Evolutionary conservation across 2,797 vertebrate genomes (phyloP).

Genomic region (Diglossa cyanea): DNA sequence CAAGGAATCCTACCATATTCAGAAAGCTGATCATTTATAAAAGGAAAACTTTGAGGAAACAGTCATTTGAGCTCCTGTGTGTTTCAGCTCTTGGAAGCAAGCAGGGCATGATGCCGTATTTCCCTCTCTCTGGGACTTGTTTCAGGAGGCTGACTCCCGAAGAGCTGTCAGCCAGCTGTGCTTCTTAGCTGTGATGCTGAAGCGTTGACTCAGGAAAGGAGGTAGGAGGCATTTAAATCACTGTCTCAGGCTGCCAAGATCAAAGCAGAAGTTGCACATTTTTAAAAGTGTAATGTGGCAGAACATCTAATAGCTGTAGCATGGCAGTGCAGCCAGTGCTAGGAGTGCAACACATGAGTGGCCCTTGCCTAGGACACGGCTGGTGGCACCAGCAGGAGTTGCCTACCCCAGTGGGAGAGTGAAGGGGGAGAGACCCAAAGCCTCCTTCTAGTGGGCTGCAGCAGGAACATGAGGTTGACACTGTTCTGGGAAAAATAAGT

Average conservation of each 20-base stretch:
- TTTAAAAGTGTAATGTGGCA: background rate
- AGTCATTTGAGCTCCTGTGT: background rate
- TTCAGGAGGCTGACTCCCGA: conserved; percentile 38
- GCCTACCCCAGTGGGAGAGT: background rate
- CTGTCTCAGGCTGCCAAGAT: conserved; percentile 36
- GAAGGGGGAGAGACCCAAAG: background rate
- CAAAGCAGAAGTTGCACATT: conserved; percentile 16
- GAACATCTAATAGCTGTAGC: background rate
- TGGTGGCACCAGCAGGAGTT: conserved; percentile 19
- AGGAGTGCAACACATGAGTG: background rate
- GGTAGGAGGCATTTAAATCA: conserved; percentile 59
- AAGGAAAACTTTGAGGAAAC: background rate
- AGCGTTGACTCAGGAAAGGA: conserved; percentile 47
- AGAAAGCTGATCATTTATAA: conserved; percentile 8
- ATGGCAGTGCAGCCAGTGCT: background rate
- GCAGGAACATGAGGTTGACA: background rate
- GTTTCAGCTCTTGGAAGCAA: conserved; percentile 40
- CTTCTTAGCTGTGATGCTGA: conserved; percentile 31
- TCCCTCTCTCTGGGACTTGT: conserved; percentile 31
- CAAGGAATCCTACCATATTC: background rate
- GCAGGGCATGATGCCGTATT: conserved; percentile 35
- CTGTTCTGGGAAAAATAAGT: background rate
- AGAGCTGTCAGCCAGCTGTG: conserved; percentile 59
- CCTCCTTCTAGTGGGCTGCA: background rate
- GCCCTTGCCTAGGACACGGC: background rate